Percentiles rank a stretch among this genome's conserved stretches.
Evolutionary conservation across 2,888 invertebrate species (phyloP).

Genomic region (Drosophila niveifrons): DNA sequence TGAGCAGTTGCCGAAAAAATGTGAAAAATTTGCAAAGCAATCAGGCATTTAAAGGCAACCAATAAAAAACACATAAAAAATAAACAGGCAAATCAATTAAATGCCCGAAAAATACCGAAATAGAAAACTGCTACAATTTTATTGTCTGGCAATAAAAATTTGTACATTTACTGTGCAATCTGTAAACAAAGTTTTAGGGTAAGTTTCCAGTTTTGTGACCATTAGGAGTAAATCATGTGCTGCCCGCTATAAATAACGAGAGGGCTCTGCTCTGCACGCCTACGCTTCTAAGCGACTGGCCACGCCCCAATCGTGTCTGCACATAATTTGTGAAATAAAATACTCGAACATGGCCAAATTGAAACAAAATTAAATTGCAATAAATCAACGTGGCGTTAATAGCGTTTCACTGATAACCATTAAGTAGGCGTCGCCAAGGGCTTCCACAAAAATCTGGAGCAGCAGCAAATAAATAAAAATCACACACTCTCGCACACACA

Average conservation of each 20-base stretch:
- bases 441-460: conserved; percentile 37
- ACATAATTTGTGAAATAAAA: conserved; percentile 80
- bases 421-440: conserved; percentile 74
- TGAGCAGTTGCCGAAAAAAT: conserved; percentile 25
- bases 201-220: conserved; percentile 37
- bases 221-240: conserved; percentile 56
- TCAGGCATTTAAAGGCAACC: conserved; percentile 20
- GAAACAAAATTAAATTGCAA: conserved; percentile 79
- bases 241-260: conserved; percentile 63
- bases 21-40: conserved; percentile 22
- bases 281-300: conserved; percentile 33
- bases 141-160: conserved; percentile 52
- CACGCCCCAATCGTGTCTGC: conserved; percentile 77
- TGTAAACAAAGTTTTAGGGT: conserved; percentile 38
- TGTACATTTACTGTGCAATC: conserved; percentile 20
- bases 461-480: conserved; percentile 52
- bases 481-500: conserved; percentile 11
- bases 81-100: conserved; percentile 52
- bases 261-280: conserved; percentile 22
- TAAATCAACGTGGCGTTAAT: conserved; percentile 78
- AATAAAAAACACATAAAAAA: conserved; percentile 50
- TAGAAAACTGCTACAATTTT: conserved; percentile 33
- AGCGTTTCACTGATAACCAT: conserved; percentile 75
- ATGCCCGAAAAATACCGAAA: conserved; percentile 16
- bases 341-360: conserved; percentile 70